These are phyloP conservation scores for Loris lydekkerianus DNA, from an alignment of 2,797 vertebrate genomes.

Conservation along the genomic window DNA sequence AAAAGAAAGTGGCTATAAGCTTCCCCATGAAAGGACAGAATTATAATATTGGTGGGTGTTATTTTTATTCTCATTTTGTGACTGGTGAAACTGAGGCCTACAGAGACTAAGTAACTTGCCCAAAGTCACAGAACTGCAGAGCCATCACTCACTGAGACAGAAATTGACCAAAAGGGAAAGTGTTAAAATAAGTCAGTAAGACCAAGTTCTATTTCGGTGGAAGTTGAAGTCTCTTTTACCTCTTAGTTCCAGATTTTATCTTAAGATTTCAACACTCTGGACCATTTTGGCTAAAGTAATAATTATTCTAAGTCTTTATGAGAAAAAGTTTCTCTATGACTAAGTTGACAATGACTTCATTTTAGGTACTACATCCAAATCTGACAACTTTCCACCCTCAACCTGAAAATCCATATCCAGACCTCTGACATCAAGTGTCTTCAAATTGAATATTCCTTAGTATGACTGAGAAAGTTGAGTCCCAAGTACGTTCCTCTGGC, in stretches of 20 bases:
- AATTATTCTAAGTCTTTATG: background rate
- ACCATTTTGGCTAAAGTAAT: constrained; percentile 19
- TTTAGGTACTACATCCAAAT: constrained; percentile 39
- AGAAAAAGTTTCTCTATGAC: constrained; percentile 1
- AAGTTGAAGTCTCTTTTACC: background rate
- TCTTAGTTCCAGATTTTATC: background rate
- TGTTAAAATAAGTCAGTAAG: background rate
- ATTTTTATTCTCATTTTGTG: constrained; percentile 40
- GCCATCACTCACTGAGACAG: background rate
- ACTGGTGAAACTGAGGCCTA: constrained; percentile 35
- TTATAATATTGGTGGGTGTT: constrained; percentile 27
- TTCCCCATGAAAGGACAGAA: background rate
- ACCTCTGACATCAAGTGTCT: constrained; percentile 42
- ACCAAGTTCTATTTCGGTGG: background rate
- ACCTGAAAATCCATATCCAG: constrained; percentile 40
- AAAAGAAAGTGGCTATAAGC: constrained; percentile 29
- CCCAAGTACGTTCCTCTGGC: constrained; percentile 40
- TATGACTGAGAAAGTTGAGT: constrained; percentile 52
- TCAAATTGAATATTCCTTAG: constrained; percentile 15
- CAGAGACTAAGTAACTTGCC: background rate
- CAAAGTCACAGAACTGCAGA: background rate
- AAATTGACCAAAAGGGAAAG: constrained; percentile 16
- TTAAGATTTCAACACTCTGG: constrained; percentile 32
- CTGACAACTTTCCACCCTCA: constrained; percentile 35
- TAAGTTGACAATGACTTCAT: constrained; percentile 59